Percentiles rank a stretch among this genome's conserved stretches.
phyloP scores from a whole-genome alignment of 2,113 vertebrate genomes.

The Tringa solitaria region DNA sequence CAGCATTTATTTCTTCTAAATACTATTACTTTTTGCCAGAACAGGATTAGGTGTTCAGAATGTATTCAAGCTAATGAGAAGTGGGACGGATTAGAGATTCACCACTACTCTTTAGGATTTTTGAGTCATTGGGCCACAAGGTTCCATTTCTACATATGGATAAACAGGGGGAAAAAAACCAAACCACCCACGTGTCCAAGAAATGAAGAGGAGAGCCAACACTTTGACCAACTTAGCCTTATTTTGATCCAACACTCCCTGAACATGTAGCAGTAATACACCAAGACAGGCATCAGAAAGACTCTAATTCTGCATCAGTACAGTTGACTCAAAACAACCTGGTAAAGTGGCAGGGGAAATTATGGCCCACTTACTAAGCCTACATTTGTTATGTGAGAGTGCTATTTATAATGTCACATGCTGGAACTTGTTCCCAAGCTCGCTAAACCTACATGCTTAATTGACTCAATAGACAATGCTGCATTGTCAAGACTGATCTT shows the following conservation, averaged over 20 bases:
- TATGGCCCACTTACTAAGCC: conserved; percentile 81
- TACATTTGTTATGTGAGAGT: conserved; percentile 78
- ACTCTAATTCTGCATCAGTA: conserved; percentile 41
- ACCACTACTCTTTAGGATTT: not conserved
- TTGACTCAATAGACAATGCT: conserved; percentile 73
- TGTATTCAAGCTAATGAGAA: not conserved
- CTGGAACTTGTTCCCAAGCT: conserved; percentile 73
- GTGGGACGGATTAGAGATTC: not conserved
- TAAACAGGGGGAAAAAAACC: not conserved
- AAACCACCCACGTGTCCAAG: not conserved
- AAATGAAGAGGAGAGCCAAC: not conserved
- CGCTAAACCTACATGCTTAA: conserved; percentile 78
- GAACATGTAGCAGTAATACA: not conserved
- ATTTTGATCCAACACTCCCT: not conserved
- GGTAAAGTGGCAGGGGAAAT: conserved; percentile 73
- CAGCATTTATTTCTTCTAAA: not conserved
- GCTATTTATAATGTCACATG: conserved; percentile 87
- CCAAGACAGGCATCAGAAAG: not conserved
- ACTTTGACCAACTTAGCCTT: not conserved
- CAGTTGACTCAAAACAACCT: conserved; percentile 51
- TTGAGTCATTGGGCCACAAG: not conserved
- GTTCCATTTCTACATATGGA: not conserved
- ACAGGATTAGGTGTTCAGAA: not conserved
- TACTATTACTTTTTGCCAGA: not conserved
- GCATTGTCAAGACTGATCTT: conserved; percentile 72